Conservation (phyloP, 2,888 invertebrate genomes). For the Drosophila gaucha region DNA sequence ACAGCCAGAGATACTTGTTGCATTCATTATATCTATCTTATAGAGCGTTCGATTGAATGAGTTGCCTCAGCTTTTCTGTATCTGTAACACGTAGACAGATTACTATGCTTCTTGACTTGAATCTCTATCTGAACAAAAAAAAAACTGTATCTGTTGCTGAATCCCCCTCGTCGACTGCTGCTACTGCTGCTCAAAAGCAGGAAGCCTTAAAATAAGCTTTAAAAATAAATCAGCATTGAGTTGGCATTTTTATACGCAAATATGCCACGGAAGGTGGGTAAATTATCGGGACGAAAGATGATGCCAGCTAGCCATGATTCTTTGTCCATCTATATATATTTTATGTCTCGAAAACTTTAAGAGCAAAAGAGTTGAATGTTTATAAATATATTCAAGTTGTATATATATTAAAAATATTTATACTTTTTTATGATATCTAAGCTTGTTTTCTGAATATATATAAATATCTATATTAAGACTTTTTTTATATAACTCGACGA, state of each 20-base stretch:
- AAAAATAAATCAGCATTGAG: conserved; percentile 48
- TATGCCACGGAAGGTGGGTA: conserved; percentile 1
- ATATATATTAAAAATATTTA: too few relatives aligned
- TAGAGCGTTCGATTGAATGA: conserved; percentile 70
- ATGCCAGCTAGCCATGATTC: not conserved
- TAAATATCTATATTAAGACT: too few relatives aligned
- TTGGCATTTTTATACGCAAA: conserved; percentile 32
- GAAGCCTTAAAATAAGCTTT: conserved; percentile 57
- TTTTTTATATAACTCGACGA: too few relatives aligned
- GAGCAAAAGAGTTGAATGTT: not conserved
- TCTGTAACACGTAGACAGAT: conserved; percentile 49
- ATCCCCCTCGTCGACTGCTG: not conserved
- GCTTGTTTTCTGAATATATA: too few relatives aligned
- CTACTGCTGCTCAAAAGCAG: conserved; percentile 35
- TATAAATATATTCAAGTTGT: not conserved
- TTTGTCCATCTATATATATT: too few relatives aligned
- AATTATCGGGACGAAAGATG: not conserved
- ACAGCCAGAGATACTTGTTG: conserved; percentile 71
- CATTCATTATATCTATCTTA: conserved; percentile 63
- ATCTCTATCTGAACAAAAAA: conserved; percentile 19
- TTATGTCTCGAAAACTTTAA: not conserved
- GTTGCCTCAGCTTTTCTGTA: conserved; percentile 47
- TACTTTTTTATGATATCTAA: too few relatives aligned
- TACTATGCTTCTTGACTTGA: conserved; percentile 27
- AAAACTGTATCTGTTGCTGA: conserved; percentile 16